Evolutionary conservation across 2,888 invertebrate species (phyloP), one percentile per base, ranked within the genome.

Genomic region (Epistrophe eligans): DNA sequence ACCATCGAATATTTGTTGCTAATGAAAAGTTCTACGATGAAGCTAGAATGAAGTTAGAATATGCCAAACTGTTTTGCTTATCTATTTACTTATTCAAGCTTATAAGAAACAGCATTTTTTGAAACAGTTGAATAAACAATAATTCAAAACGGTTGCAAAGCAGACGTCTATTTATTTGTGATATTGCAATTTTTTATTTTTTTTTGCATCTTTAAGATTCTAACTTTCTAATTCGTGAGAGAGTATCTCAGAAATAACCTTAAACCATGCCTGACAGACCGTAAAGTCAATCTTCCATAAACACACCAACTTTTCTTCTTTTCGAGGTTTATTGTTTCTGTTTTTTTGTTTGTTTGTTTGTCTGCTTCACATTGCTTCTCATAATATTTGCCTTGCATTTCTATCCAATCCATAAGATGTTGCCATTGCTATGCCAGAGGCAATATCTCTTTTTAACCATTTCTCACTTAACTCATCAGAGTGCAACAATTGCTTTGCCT

Each of bases 201-300:
- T n/a, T n/a, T n/a, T n/a, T n/a, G n/a, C 64, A 19, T 28, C 40
- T 70, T 15, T n/a, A n/a, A 9, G 1, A 13, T 2, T 19, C 17
- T 40, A n/a, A 52, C 70, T 70, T 55, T 70, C 70, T 70, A 40
- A 70, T 55, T 70, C 55, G 70, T 70, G 70, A 70, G 52, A 70
- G 15, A 70, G 11, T 52, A 67, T 52, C 28, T 50, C 13, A 67
- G 8, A 40, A 55, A 24, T 24, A 55, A 32, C 55, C 28, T 55
- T 15, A 40, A 76, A 35, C 62, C 79, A 79, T 60, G 70, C 60
- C 62, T 70, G 60, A 70, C 55, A 62, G 17, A 43, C 57, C 57
- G 7, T 70, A 84, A 80, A 84, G 72, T 67, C 77, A 72, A 64
- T 77, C 66, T 35, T 38, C 77, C 77, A 84, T 45, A 66, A 73